Base-by-base conservation (phyloP, 2,113 vertebrate species). In the Probosciger aterrimus region DNA sequence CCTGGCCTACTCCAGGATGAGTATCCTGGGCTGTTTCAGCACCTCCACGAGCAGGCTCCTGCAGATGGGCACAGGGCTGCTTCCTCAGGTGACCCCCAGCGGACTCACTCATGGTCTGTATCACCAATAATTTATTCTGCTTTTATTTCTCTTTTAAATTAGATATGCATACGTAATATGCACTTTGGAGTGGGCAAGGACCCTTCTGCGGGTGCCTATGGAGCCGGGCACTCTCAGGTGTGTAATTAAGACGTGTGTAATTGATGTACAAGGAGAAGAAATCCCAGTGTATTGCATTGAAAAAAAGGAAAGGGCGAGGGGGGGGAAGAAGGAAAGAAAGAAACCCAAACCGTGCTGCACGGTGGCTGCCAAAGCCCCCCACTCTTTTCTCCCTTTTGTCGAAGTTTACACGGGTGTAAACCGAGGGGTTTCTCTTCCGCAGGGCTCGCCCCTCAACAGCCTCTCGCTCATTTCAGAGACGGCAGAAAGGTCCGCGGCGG, bases 111-210 rank as follows among this genome's bases (percentile, higher is more conserved):
- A 10, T 2, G 28, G 63, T 43, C 79, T 77, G 69, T 79, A 93
- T 91, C 31, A 17, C 53, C 67, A 79, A 86, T 96, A 81, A 94
- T 90, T 86, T 82, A 78, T 88, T 95, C 79, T 63, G 79, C 90
- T 96, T 96, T 96, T 92, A 93, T 95, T 95, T 95, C 88, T 95
- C 86, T 97, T 97, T 95, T 92, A 88, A 95, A 95, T 95, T 89
- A 96, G 92, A 92, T 85, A 90, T 60, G 79, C 88, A 76, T 77
- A 64, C 4, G 3, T 94, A 94, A 96, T 95, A 74, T 31, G 92
- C 80, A 86, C 95, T 96, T 90, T 91, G 93, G 89, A 95, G 87
- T 30, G 0, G 88, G 88, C 93, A 96, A 97, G 95, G 96, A 93
- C 95, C 73, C 95, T 97, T 96, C 63, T 96, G 95, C 3, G 93